Conservation (phyloP, 2,888 invertebrate species). For the Gymnocheta viridis region DNA sequence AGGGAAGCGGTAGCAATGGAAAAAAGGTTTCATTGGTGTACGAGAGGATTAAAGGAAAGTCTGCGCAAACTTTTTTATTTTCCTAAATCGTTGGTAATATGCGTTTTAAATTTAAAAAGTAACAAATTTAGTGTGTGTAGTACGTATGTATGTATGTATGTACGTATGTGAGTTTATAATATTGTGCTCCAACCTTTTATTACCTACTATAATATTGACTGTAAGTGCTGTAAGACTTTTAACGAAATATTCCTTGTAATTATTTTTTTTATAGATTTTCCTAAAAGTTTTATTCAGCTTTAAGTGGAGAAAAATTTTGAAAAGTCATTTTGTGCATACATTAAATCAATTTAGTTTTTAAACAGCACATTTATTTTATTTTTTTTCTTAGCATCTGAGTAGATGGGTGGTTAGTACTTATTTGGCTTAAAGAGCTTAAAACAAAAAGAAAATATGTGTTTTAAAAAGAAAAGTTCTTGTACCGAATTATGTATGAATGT, state of each 20-base stretch:
- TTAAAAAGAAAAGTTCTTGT: slow-evolving; percentile 15
- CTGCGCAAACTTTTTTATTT: slow-evolving; percentile 37
- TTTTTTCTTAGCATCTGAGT: neutral
- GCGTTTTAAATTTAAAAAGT: slow-evolving; percentile 14
- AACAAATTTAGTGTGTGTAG: neutral
- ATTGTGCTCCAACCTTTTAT: slow-evolving; percentile 45
- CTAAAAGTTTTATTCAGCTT: slow-evolving; percentile 5
- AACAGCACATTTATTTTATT: neutral
- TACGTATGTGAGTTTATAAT: neutral
- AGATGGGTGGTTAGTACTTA: neutral
- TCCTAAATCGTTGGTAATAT: slow-evolving; percentile 12
- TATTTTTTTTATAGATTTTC: slow-evolving; percentile 32
- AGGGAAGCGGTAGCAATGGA: neutral
- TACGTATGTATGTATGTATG: neutral
- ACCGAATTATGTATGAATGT: neutral
- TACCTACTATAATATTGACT: slow-evolving; percentile 54
- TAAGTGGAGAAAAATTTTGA: neutral
- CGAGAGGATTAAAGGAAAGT: slow-evolving; percentile 32
- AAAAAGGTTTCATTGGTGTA: slow-evolving; percentile 12
- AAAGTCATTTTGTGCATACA: slow-evolving; percentile 20
- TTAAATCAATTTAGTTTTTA: slow-evolving; percentile 8
- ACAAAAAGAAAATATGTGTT: slow-evolving; percentile 1
- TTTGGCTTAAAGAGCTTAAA: slow-evolving; percentile 12
- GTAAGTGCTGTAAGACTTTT: slow-evolving; percentile 13
- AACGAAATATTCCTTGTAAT: slow-evolving; percentile 39